Conservation (phyloP, 2,113 vertebrate species). For the Porphyrio hochstetteri region DNA sequence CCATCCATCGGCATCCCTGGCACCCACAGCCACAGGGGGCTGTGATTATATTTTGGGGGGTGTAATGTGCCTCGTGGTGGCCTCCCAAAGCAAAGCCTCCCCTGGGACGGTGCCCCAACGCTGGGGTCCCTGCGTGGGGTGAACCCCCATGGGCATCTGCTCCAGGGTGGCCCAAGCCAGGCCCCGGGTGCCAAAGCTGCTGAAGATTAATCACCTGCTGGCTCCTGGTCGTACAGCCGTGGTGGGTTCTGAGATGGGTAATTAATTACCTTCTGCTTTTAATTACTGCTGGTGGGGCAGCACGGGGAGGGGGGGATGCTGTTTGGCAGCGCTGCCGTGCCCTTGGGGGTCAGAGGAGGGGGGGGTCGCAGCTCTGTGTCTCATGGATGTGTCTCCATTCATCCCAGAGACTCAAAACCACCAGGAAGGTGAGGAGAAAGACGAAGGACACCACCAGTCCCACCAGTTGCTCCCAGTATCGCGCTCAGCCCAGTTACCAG, state of each 20-base stretch:
- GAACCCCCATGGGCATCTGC: fast-evolving
- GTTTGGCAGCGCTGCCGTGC: neutral
- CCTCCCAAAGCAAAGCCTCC: neutral
- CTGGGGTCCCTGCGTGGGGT: neutral
- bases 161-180: fast-evolving
- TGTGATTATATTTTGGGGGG: neutral
- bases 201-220: neutral
- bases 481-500: neutral
- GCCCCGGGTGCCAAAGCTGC: neutral
- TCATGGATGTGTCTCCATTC: fast-evolving
- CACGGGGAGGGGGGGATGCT: neutral
- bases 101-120: fast-evolving
- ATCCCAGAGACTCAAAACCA: neutral
- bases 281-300: neutral
- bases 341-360: neutral
- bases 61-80: too few relatives aligned
- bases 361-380: neutral
- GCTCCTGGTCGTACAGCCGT: neutral
- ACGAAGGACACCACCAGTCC: neutral
- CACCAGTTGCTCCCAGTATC: neutral
- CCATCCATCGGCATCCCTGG: fast-evolving
- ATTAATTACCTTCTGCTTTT: neutral
- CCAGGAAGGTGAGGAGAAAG: neutral
- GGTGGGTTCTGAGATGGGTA: neutral
- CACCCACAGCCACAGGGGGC: neutral